Evolutionary conservation across 2,797 vertebrate genomes (phyloP), one percentile per base, ranked within the genome.

Genomic region (Pipistrellus nathusii): DNA sequence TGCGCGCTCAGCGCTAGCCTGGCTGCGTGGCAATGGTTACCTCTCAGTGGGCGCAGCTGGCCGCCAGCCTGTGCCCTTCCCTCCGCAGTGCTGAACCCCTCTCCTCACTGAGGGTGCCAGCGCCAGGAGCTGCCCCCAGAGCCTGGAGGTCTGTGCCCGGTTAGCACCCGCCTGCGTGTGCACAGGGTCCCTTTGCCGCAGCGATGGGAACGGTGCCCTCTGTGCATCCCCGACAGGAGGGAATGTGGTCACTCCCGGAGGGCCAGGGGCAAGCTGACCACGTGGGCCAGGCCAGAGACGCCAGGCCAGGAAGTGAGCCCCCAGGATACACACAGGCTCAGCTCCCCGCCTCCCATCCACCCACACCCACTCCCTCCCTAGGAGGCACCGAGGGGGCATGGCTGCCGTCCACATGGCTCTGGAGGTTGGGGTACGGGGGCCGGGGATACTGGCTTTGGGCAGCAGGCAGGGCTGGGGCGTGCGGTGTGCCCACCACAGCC

Each of bases 241-340:
- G 46, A 10, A n/a, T 38, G 72, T 18, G 9, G 46, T 75, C 48
- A 38, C 35, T 57, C 64, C 25, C 0, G 38, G 68, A 35, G 4
- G 76, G 14, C 20, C 44, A 41, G 38, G 38, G 15, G 11, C 25
- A 27, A 48, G 35, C 27, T 25, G 62, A 25, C 48, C 44, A n/a
- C 25, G 55, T 8, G 14, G 59, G n/a, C 51, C 25, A 2, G 15
- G 57, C 46, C 35, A 0, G 35, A 17, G 69, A 5, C 35, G 0
- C 32, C 6, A n/a, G 48, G 27, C 55, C 15, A 8, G 38, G 48
- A 17, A 13, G 5, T 13, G 27, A 30, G n/a, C 25, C 8, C 25
- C 62, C 25, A 4, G 27, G 30, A 10, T 10, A 8, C 64, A 2
- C 23, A 2, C 53, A 11, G 0, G 21, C 32, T 14, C n/a, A 0